Evolutionary conservation across 1,140 invertebrate species (phyloP), one percentile per base, ranked within the genome.

Genomic region (Brachionus rubens): DNA sequence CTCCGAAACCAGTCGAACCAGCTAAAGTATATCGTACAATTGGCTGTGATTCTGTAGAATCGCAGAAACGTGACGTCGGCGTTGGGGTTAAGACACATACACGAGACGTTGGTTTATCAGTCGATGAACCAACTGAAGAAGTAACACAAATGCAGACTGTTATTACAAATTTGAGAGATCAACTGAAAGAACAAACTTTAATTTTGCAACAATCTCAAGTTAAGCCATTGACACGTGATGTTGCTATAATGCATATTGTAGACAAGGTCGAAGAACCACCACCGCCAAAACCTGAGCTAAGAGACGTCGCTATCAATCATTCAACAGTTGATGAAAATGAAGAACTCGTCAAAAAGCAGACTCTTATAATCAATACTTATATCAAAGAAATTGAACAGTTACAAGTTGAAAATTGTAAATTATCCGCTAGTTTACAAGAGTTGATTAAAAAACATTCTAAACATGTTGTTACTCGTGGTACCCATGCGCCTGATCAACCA

Each of bases 231-330:
- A 75, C 72, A 16, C 21, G 72, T 24, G 72, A 75, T 16, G 72
- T 75, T 10, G 72, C 72, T 30, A 30, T 75, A 14, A 54, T 54
- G 48, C 72, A 75, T 56, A 30, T 75, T n/a, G 72, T 75, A 0
- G 72, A 75, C 14, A 54, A 56, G 12, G 19, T 54, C 16, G 48
- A 56, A 56, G 33, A 48, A 36, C 68, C 68, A n/a, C 28, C 33
- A 2, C 46, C 46, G 14, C 24, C 46, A 33, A 75, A 75, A 30
- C 72, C 48, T 3, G 48, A 75, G 47, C 6, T 40, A 10, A 46
- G 72, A 43, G 72, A 75, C 40, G 72, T 75, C 10, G 72, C 72
- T 6, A 75, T 75, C 41, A 52, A 75, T 59, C 72, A 75, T 75
- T 48, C 41, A 14, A 75, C 72, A n/a, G 33, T 47, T n/a, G 40